phyloP scores from a whole-genome alignment of 30 jellyfish, hydroid and myxozoan genomes.

The Turritopsis dohrnii region DNA sequence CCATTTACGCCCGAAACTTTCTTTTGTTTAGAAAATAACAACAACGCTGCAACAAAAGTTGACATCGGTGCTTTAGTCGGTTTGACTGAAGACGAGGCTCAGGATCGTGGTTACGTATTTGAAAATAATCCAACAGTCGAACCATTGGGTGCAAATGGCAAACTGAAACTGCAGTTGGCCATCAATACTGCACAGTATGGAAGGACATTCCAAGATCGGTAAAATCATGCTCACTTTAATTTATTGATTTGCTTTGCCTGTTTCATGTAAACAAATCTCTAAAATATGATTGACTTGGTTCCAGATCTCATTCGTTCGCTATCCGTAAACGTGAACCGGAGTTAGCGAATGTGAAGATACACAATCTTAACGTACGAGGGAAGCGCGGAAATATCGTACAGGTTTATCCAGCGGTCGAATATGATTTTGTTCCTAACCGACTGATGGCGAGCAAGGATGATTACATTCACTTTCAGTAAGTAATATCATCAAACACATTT shows the following conservation, averaged over 20 bases:
- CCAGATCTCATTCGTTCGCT: constrained; percentile 79
- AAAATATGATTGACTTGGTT: not conserved
- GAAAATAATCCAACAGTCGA: constrained; percentile 74
- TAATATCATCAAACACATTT: not conserved
- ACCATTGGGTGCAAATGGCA: constrained; percentile 26
- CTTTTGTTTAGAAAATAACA: not conserved
- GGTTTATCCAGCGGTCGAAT: constrained; percentile 96
- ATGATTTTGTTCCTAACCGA: constrained; percentile 89
- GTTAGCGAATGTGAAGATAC: constrained; percentile 38
- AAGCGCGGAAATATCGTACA: constrained; percentile 96
- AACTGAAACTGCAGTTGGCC: constrained; percentile 68
- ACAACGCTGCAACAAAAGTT: constrained; percentile 12
- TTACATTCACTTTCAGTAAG: constrained; percentile 85
- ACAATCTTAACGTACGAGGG: constrained; percentile 88
- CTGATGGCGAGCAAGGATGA: constrained; percentile 47
- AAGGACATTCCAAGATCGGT: constrained; percentile 95
- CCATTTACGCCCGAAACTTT: not conserved
- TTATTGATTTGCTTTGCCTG: too few species aligned
- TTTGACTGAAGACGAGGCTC: constrained; percentile 53
- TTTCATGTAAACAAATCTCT: too few species aligned
- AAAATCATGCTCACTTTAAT: too few species aligned
- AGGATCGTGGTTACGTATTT: constrained; percentile 65
- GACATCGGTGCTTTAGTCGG: constrained; percentile 72
- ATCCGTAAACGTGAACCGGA: constrained; percentile 56
- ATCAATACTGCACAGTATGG: constrained; percentile 96